phyloP scores from a whole-genome alignment of 1,140 invertebrate species.

The Leptopilina clavipes region DNA sequence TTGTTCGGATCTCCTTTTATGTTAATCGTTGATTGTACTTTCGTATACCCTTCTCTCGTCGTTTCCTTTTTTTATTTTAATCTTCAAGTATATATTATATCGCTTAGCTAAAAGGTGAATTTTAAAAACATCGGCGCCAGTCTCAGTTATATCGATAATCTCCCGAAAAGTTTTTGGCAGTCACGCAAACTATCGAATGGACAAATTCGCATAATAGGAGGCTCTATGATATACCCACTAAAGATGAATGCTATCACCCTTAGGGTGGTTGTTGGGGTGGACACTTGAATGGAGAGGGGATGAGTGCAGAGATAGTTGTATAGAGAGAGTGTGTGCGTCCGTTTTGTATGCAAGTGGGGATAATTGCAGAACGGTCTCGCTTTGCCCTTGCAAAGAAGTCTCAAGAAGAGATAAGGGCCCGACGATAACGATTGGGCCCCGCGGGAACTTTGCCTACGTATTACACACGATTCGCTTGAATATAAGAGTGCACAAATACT shows the following conservation, averaged over 20 bases:
- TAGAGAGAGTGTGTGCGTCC: neutral
- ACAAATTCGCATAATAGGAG: slow-evolving; percentile 13
- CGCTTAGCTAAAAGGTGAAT: neutral
- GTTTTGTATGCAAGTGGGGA: slow-evolving; percentile 51
- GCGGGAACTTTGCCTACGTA: slow-evolving; percentile 68
- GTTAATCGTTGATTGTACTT: neutral
- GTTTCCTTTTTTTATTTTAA: neutral
- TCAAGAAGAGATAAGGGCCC: slow-evolving; percentile 68
- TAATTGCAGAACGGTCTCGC: slow-evolving; percentile 69
- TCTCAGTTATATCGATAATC: slow-evolving; percentile 26
- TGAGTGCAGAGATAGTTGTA: neutral
- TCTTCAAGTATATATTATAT: neutral
- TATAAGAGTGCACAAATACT: slow-evolving; percentile 24
- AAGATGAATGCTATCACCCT: slow-evolving; percentile 22
- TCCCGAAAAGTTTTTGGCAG: slow-evolving; percentile 21
- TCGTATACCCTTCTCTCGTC: too few relatives aligned
- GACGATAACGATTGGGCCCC: slow-evolving; percentile 70
- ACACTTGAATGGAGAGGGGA: neutral
- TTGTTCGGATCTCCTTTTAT: neutral
- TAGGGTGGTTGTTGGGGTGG: slow-evolving; percentile 42
- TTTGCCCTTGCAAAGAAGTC: slow-evolving; percentile 66
- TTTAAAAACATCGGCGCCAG: slow-evolving; percentile 11
- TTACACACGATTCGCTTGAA: slow-evolving; percentile 50
- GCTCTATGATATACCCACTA: slow-evolving; percentile 43
- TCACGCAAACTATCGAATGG: slow-evolving; percentile 15